Evolutionary conservation across 2,113 vertebrate species (phyloP).

Genomic region (Anarrhichthys ocellatus): DNA sequence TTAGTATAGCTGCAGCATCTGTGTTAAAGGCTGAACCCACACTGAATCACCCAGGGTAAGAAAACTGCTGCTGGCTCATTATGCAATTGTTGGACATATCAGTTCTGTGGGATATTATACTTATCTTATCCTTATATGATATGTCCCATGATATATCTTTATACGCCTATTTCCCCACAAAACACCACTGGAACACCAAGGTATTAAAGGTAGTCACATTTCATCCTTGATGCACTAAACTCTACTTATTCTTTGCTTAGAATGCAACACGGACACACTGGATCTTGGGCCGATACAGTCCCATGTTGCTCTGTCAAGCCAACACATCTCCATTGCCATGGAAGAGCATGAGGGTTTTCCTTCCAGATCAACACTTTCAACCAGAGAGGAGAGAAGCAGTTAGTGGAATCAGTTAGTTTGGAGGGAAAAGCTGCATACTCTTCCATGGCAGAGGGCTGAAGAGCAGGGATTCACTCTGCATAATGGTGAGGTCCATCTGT

Average conservation of each 20-base stretch:
- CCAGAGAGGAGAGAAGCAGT: conserved; percentile 13
- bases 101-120: conserved; percentile 35
- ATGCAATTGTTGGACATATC: conserved; percentile 46
- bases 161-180: conserved; percentile 5
- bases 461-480: neutral
- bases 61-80: conserved; percentile 38
- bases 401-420: conserved; percentile 1
- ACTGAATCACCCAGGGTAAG: conserved; percentile 48
- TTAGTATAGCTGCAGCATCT: conserved; percentile 69
- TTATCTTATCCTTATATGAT: too few species aligned
- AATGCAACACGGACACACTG: conserved; percentile 10
- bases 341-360: neutral
- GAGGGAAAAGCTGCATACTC: neutral
- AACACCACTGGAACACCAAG: neutral
- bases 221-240: neutral
- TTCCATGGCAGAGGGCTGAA: neutral
- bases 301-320: conserved; percentile 14
- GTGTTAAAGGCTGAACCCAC: conserved; percentile 65
- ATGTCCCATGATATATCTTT: conserved; percentile 25
- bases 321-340: conserved; percentile 1
- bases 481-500: neutral
- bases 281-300: neutral
- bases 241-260: neutral
- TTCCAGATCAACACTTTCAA: conserved; percentile 36
- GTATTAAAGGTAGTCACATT: neutral